These are phyloP conservation scores for Spisula solida DNA, from an alignment of 2,888 invertebrate species.

Conservation along the genomic window DNA sequence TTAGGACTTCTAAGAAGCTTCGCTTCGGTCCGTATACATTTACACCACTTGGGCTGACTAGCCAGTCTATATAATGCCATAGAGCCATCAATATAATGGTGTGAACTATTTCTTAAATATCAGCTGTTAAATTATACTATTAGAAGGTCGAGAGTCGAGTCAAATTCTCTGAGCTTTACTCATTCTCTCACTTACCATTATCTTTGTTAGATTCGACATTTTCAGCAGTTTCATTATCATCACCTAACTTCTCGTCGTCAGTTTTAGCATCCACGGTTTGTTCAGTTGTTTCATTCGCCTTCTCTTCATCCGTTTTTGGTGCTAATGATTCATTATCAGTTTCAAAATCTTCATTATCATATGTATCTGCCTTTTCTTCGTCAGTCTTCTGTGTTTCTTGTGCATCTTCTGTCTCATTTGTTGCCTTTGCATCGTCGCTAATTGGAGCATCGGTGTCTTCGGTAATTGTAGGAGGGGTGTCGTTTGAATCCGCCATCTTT, in stretches of 20 bases:
- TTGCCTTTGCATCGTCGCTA: conserved; percentile 7
- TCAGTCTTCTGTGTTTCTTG: conserved; percentile 9
- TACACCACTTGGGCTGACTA: too few species aligned
- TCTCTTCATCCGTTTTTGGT: conserved; percentile 47
- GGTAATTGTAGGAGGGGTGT: background rate
- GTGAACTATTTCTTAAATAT: too few species aligned
- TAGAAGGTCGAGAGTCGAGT: too few species aligned
- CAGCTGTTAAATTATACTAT: too few species aligned
- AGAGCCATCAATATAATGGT: too few species aligned
- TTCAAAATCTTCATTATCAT: conserved; percentile 21
- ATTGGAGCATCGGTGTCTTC: conserved; percentile 8
- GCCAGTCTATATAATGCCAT: too few species aligned
- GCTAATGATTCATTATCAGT: conserved; percentile 12
- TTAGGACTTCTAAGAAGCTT: too few species aligned
- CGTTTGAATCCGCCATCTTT: conserved; percentile 28
- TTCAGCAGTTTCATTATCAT: conserved; percentile 3
- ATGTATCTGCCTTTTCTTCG: conserved; percentile 25
- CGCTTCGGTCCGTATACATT: too few species aligned
- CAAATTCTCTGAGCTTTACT: too few species aligned
- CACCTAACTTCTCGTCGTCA: conserved; percentile 47
- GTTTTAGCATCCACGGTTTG: conserved; percentile 30
- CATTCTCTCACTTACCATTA: background rate
- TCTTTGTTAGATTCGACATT: background rate
- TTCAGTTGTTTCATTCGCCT: conserved; percentile 2
- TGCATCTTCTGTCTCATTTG: background rate